phyloP scores from a whole-genome alignment of 2,113 vertebrate genomes.

The Thamnophis sirtalis region DNA sequence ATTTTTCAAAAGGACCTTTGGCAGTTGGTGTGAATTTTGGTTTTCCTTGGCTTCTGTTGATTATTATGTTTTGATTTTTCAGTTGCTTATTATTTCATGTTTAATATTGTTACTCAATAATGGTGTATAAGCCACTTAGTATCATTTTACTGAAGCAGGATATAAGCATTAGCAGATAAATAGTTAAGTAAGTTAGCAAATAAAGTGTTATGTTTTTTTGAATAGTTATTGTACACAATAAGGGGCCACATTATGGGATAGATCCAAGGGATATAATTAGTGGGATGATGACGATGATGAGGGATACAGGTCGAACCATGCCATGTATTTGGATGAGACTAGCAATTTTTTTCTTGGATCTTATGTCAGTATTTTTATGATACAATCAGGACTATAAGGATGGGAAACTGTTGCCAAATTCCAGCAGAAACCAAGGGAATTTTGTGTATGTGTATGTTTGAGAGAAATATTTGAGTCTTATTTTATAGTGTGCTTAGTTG shows the following conservation, averaged over 20 bases:
- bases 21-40: neutral
- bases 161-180: neutral
- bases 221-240: neutral
- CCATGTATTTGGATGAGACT: neutral
- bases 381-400: neutral
- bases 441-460: neutral
- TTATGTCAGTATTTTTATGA: neutral
- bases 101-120: neutral
- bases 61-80: neutral
- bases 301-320: neutral
- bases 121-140: neutral
- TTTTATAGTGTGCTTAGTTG: neutral
- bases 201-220: neutral
- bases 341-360: neutral
- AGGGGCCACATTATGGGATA: neutral
- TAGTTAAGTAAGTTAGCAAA: neutral
- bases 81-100: neutral
- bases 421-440: neutral
- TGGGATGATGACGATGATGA: neutral
- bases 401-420: neutral
- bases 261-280: neutral
- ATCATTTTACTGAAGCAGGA: neutral
- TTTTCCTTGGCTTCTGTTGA: neutral
- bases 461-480: neutral
- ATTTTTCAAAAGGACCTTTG: neutral